These are phyloP conservation scores for Mus spretus DNA, from an alignment of 2,797 vertebrate species.

Conservation along the genomic window DNA sequence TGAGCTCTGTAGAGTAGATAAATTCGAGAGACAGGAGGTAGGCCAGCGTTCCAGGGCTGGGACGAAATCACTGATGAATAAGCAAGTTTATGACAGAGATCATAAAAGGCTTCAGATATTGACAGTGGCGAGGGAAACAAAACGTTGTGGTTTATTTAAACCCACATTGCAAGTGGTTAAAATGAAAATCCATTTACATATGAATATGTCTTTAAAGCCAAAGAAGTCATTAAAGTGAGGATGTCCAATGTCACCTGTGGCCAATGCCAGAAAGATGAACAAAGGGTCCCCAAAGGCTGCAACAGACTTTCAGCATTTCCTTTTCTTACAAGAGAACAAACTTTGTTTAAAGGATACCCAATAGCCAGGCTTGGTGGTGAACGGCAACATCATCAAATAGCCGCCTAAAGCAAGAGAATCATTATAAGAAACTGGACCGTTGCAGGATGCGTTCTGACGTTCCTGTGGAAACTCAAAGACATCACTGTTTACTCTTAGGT, in stretches of 20 bases:
- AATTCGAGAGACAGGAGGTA: neutral
- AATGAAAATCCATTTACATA: neutral
- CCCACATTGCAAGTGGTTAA: neutral
- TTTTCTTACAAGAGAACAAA: neutral
- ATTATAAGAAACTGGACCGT: neutral
- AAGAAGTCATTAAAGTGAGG: constrained; percentile 8
- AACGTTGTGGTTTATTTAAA: neutral
- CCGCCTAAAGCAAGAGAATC: neutral
- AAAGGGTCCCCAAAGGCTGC: neutral
- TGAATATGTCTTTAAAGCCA: neutral
- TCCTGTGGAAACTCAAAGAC: neutral
- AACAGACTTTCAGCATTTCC: neutral
- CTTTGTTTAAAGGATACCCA: neutral
- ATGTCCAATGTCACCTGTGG: neutral
- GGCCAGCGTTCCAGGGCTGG: neutral
- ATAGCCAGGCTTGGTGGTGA: neutral
- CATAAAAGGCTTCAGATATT: neutral
- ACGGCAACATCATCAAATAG: neutral
- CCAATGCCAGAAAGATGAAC: neutral
- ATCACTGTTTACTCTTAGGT: neutral
- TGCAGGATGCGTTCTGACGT: neutral
- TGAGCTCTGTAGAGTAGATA: neutral
- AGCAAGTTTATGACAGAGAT: neutral
- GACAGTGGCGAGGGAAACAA: neutral
- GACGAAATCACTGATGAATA: neutral